Percentiles rank a stretch among this genome's conserved stretches.
These are phyloP conservation scores for Bombus turneri DNA, from an alignment of 1,140 invertebrate genomes.

Conservation along the genomic window DNA sequence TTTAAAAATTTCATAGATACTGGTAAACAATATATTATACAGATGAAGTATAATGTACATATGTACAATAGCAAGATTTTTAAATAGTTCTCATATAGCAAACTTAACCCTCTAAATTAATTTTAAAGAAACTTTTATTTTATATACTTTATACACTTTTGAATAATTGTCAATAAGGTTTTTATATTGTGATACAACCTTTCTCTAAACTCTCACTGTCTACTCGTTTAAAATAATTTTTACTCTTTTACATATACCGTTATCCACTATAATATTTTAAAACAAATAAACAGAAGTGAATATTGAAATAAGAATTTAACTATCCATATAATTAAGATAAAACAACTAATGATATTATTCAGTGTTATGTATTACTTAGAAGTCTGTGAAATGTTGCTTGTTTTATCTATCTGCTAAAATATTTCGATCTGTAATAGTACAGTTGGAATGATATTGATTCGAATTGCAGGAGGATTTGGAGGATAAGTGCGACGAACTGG, in stretches of 20 bases:
- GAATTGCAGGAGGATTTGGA: slow-evolving; percentile 84
- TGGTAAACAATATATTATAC: too few relatives aligned
- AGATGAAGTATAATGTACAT: too few relatives aligned
- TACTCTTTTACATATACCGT: neutral
- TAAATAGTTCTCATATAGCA: too few relatives aligned
- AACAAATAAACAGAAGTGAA: neutral
- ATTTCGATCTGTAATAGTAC: neutral
- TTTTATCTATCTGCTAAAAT: neutral
- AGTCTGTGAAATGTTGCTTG: too few relatives aligned
- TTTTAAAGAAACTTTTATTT: too few relatives aligned
- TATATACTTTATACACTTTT: too few relatives aligned
- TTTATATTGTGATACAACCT: too few relatives aligned
- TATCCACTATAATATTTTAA: neutral
- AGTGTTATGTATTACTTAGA: neutral
- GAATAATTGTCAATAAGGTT: too few relatives aligned
- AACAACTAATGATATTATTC: neutral
- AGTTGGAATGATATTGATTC: slow-evolving; percentile 33
- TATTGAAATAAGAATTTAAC: neutral
- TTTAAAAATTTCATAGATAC: too few relatives aligned
- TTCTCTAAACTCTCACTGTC: neutral
- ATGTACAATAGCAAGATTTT: too few relatives aligned
- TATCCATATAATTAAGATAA: neutral
- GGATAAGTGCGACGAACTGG: slow-evolving; percentile 84
- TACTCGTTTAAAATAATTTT: neutral
- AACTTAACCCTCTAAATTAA: too few relatives aligned